A percentile compares a stretch with the other conserved stretches of the same genome.
phyloP scores from a whole-genome alignment of 1,140 invertebrate genomes.

The Hyphantria cunea region DNA sequence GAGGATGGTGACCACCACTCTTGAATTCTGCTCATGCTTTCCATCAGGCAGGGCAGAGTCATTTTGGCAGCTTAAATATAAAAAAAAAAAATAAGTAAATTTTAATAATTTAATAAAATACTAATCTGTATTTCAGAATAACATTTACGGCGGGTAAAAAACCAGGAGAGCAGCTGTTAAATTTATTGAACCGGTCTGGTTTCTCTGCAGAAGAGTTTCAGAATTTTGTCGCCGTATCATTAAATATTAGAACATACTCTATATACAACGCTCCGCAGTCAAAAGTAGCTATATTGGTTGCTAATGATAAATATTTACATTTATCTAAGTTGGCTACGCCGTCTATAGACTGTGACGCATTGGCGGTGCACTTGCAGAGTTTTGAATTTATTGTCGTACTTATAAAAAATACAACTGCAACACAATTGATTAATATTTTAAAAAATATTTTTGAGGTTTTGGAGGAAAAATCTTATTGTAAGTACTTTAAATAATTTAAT shows the following conservation, averaged over 20 bases:
- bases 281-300: slow-evolving; percentile 70
- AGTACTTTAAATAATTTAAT: too few species aligned
- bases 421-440: slow-evolving; percentile 55
- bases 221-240: slow-evolving; percentile 38
- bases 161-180: slow-evolving; percentile 59
- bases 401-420: slow-evolving; percentile 60
- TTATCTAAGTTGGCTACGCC: slow-evolving; percentile 71
- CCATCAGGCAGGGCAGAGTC: too few species aligned
- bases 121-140: slow-evolving; percentile 44
- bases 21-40: too few species aligned
- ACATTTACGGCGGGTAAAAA: slow-evolving; percentile 41
- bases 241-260: slow-evolving; percentile 43
- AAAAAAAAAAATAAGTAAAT: too few species aligned
- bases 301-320: slow-evolving; percentile 67
- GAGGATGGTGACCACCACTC: too few species aligned
- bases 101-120: neutral
- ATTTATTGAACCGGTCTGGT: slow-evolving; percentile 55
- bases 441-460: slow-evolving; percentile 48
- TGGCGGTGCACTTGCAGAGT: slow-evolving; percentile 56
- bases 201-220: slow-evolving; percentile 47
- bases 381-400: slow-evolving; percentile 67
- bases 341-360: slow-evolving; percentile 66
- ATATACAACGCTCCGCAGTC: slow-evolving; percentile 56
- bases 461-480: slow-evolving; percentile 73
- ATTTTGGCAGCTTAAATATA: too few species aligned